These are phyloP conservation scores for Rhodophaea formosa DNA, from an alignment of 2,888 invertebrate species.

Conservation along the genomic window DNA sequence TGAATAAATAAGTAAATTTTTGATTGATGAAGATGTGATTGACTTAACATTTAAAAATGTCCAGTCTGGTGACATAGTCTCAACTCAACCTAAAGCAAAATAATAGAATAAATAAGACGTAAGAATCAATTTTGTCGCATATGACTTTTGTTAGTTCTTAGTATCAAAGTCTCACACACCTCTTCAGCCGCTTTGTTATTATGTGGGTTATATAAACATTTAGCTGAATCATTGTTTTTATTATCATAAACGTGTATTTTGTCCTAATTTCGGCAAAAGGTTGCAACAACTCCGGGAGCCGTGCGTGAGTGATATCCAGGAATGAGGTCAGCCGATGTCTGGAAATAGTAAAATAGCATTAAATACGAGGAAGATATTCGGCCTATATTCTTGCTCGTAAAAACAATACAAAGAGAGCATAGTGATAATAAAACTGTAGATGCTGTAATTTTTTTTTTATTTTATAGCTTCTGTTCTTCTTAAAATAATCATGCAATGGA, in stretches of 20 bases:
- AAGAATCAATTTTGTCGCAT: constrained; percentile 10
- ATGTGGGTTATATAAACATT: background rate
- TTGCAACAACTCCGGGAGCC: background rate
- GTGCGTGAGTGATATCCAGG: constrained; percentile 23
- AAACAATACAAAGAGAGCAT: background rate
- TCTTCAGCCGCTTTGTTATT: background rate
- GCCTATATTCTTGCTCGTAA: constrained; percentile 2
- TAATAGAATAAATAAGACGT: background rate
- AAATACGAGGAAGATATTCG: background rate
- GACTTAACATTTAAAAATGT: too few relatives aligned
- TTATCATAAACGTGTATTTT: background rate
- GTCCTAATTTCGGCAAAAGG: background rate
- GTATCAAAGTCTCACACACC: background rate
- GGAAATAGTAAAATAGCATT: constrained; percentile 16
- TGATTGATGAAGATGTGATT: too few relatives aligned
- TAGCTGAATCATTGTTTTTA: background rate
- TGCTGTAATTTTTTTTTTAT: background rate
- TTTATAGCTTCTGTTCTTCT: background rate
- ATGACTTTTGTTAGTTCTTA: too few relatives aligned
- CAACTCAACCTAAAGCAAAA: background rate
- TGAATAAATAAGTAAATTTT: too few relatives aligned
- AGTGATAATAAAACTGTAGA: background rate
- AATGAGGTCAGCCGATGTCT: constrained; percentile 21
- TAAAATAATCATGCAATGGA: too few relatives aligned
- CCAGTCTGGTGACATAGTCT: too few relatives aligned